Conservation (phyloP, 2,797 vertebrate species). For the Fratercula arctica region DNA sequence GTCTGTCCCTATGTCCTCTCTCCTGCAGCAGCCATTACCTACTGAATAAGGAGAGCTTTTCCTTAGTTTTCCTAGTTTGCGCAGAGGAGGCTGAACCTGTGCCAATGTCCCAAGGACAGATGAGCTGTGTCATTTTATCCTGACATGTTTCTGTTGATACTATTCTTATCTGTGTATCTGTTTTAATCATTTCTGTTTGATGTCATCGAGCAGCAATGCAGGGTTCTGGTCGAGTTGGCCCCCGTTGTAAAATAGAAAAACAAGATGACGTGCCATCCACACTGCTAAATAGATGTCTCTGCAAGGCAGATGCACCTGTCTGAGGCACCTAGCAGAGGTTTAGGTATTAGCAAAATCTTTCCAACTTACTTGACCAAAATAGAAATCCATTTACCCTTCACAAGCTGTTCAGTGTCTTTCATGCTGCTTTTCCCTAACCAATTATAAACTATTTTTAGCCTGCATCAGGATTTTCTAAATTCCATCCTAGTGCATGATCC, state of each 20-base stretch:
- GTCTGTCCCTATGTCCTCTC: neutral
- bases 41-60: neutral
- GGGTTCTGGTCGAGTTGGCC: neutral
- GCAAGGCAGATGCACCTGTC: neutral
- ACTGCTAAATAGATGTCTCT: neutral
- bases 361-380: neutral
- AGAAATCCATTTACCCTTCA: constrained; percentile 22
- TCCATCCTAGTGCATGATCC: neutral
- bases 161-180: neutral
- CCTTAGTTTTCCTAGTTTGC: neutral
- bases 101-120: neutral
- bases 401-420: neutral
- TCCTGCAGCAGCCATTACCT: neutral
- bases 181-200: neutral
- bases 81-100: neutral
- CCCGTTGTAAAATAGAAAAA: neutral
- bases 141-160: neutral
- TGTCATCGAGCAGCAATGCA: neutral
- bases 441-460: neutral
- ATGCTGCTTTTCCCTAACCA: constrained; percentile 5
- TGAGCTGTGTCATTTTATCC: neutral
- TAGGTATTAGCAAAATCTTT: neutral
- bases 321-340: neutral
- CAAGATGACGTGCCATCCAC: neutral
- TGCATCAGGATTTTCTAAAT: neutral